Evolutionary conservation across 2,888 invertebrate species (phyloP), one percentile per base, ranked within the genome.

Genomic region (Nomada ruficornis): DNA sequence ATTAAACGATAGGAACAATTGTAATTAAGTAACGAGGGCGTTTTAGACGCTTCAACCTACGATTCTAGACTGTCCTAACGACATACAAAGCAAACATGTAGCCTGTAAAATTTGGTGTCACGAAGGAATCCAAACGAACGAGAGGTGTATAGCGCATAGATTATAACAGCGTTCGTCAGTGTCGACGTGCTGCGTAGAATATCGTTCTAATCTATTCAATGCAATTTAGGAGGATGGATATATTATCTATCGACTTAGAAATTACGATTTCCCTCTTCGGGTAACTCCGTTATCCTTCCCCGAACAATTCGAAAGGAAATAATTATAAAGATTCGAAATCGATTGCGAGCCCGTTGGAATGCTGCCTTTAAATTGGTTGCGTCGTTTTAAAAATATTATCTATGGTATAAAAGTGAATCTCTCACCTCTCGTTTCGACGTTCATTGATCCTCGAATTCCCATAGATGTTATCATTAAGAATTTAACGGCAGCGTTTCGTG

Each of bases 31-130:
- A 80, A 80, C 68, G 76, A 86, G 5, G 18, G 60, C 82, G 82
- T 84, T 79, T 63, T 80, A 72, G 68, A 52, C 67, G 60, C 26
- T n/a, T n/a, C 23, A 26, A 10, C 18, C 52, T 60, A 77, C 71
- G 63, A 74, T 44, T 87, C 44, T 83, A 86, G 85, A 72, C 77
- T 87, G 89, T 89, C 89, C 90, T 88, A 90, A 85, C 77, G 87
- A 77, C 83, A 86, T 88, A 91, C 84, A 88, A 88, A 88, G 69
- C 80, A 86, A 70, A 82, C 36, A 86, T 87, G 81, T 89, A 90
- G 89, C 72, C 60, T 82, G 83, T 88, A 89, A 90, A 54, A 88
- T 71, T 91, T 84, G 86, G 74, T 91, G 89, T 91, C 83, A 52
- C n/a, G 20, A 44, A 15, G 44, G 2, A 10, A n/a, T 5, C 3